A percentile compares a stretch with the other conserved stretches of the same genome.
phyloP scores from a whole-genome alignment of 2,113 vertebrate species.

The Azemiops feae region DNA sequence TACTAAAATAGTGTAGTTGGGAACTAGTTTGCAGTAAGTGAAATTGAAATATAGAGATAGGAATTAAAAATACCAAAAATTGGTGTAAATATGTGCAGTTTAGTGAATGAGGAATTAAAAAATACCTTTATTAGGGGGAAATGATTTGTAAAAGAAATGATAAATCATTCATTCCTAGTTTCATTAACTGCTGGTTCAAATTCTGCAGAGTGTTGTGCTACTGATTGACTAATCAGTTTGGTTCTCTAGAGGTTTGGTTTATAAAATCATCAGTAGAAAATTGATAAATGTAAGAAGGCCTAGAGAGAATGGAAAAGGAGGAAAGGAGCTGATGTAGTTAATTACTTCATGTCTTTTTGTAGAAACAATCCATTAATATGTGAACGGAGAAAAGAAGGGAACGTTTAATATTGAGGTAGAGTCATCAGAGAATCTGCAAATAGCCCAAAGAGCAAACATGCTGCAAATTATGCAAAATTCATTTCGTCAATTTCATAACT shows the following conservation, averaged over 20 bases:
- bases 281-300: neutral
- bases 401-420: neutral
- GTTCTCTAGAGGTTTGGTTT: neutral
- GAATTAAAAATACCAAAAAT: neutral
- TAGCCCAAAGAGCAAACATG: neutral
- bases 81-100: neutral
- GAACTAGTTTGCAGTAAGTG: neutral
- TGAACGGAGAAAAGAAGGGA: neutral
- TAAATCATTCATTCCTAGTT: neutral
- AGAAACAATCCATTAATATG: neutral
- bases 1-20: neutral
- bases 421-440: neutral
- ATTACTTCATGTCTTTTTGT: neutral
- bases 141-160: neutral
- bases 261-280: neutral
- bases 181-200: neutral
- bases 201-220: neutral
- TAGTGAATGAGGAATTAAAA: rapidly evolving
- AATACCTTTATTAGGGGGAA: neutral
- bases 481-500: neutral
- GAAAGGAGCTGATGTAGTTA: neutral
- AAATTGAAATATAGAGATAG: neutral
- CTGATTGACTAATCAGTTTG: neutral
- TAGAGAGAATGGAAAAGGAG: neutral
- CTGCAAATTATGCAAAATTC: neutral